These are phyloP conservation scores for Rhinatrema bivittatum DNA, from an alignment of 2,797 vertebrate species.

Conservation along the genomic window DNA sequence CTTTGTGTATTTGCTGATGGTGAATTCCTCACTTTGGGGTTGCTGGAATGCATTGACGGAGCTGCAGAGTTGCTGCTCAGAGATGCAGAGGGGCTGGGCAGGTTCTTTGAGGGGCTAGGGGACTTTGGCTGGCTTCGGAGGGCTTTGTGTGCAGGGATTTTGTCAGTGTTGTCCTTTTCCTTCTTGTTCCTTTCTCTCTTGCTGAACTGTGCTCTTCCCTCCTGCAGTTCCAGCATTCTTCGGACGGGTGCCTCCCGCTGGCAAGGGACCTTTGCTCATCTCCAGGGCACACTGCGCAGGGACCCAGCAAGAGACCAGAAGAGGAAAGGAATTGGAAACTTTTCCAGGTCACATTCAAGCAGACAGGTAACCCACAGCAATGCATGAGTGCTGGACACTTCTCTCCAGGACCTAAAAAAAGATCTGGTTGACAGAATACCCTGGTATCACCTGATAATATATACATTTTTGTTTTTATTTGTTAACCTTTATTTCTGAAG, in stretches of 20 bases:
- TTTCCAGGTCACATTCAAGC: neutral
- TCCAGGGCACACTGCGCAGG: constrained; percentile 79
- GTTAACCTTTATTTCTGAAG: too few relatives aligned
- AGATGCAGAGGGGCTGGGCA: constrained; percentile 79
- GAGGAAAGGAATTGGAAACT: constrained; percentile 19
- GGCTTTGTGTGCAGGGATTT: constrained; percentile 38
- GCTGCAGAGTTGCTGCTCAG: constrained; percentile 76
- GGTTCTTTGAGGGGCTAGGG: constrained; percentile 63
- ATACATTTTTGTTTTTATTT: too few relatives aligned
- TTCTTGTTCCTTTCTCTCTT: constrained; percentile 87
- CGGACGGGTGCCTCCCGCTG: constrained; percentile 77
- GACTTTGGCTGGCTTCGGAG: constrained; percentile 22
- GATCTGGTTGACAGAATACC: too few relatives aligned
- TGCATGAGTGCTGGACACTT: too few relatives aligned
- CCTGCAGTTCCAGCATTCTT: constrained; percentile 97
- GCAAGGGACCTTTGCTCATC: constrained; percentile 91
- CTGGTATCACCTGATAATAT: too few relatives aligned
- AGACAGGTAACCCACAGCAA: too few relatives aligned
- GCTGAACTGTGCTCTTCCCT: constrained; percentile 85
- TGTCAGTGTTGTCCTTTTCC: constrained; percentile 72
- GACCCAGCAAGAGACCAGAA: constrained; percentile 7
- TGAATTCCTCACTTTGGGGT: constrained; percentile 96
- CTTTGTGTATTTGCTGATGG: constrained; percentile 97
- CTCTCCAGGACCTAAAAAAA: too few relatives aligned
- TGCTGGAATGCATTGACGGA: constrained; percentile 99